These are phyloP conservation scores for Chirona hameri DNA, from an alignment of 2,888 invertebrate genomes.

Conservation along the genomic window DNA sequence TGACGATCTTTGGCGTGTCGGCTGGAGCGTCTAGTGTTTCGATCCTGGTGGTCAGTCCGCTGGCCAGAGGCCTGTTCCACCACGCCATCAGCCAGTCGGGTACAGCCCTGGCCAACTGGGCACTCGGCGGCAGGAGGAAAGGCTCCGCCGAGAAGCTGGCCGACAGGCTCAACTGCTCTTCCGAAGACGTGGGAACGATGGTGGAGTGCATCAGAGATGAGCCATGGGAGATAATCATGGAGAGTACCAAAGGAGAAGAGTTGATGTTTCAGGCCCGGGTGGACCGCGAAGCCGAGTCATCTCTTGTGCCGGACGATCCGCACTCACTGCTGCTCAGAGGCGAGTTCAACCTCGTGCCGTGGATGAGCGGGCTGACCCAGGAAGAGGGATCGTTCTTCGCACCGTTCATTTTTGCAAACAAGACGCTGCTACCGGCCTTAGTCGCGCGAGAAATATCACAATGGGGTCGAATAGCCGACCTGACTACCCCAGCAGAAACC, in stretches of 20 bases:
- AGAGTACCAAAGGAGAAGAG: slow-evolving; percentile 34
- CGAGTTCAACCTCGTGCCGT: slow-evolving; percentile 33
- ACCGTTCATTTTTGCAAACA: slow-evolving; percentile 30
- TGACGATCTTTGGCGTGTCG: slow-evolving; percentile 36
- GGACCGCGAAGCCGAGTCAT: slow-evolving; percentile 34
- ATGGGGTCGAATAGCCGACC: slow-evolving; percentile 28
- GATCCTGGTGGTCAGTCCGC: slow-evolving; percentile 34
- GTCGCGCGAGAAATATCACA: slow-evolving; percentile 39
- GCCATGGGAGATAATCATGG: slow-evolving; percentile 35
- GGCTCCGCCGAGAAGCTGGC: slow-evolving; percentile 29
- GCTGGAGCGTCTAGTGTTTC: slow-evolving; percentile 34
- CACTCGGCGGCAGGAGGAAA: slow-evolving; percentile 14
- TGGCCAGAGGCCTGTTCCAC: slow-evolving; percentile 36
- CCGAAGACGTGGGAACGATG: slow-evolving; percentile 36
- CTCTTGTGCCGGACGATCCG: slow-evolving; percentile 35
- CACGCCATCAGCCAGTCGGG: slow-evolving; percentile 37
- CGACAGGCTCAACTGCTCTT: not conserved
- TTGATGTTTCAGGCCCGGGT: slow-evolving; percentile 32
- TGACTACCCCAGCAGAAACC: not conserved
- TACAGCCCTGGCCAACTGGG: slow-evolving; percentile 35
- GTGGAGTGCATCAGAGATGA: slow-evolving; percentile 40
- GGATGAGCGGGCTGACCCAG: slow-evolving; percentile 1
- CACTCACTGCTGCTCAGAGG: slow-evolving; percentile 35
- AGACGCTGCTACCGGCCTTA: slow-evolving; percentile 31
- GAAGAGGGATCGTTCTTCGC: not conserved